Base-by-base conservation (phyloP, 2,888 invertebrate genomes). In the Eurytoma adleriae region DNA sequence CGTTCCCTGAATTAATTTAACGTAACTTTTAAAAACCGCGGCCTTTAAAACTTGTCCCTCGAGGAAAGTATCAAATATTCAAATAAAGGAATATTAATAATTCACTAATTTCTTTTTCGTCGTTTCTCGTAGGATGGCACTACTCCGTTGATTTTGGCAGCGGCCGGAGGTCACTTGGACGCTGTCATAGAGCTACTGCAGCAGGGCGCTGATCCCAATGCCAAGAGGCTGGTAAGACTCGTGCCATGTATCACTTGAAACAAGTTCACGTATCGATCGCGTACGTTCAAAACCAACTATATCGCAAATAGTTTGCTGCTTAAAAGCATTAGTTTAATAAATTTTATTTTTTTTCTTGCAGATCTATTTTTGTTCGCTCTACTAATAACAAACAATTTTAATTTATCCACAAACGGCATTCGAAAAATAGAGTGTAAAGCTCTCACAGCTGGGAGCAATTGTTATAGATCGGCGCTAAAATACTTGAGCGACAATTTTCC, bases 151-250 rank as follows among this genome's bases (percentile, higher is more conserved):
- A 97, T 98, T 89, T 92, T 98, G 88, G 96, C 98, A 1, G 95
- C 97, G 2, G 97, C 98, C 73, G 96, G 97, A 91, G 97, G 97
- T 1, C 97, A 98, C 91, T 93, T 95, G 84, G 95, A 96, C 70
- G 97, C 97, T 91, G 97, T 97, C 48, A 91, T 94, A 76, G 97
- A 98, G 91, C 92, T 98, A 82, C 91, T 98, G 84, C 95, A 96
- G 83, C 97, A 98, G 92, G 98, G 98, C 71, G 98, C 98, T 0
- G 97, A 98, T 92, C 95, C 97, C 0, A 95, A 95, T 86, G 95
- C 96, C 78, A 94, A 95, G 86, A 93, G 98, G 91, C 93, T 96
- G 92, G 96, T 95, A 89, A 92, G 92, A 90, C 56, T 13, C 10
- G n/a, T 40, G 13, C 27, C 13, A 27, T 27, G 61, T 27, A 14